Base-by-base conservation (phyloP, 2,113 vertebrate genomes). In the Malurus cyaneus region DNA sequence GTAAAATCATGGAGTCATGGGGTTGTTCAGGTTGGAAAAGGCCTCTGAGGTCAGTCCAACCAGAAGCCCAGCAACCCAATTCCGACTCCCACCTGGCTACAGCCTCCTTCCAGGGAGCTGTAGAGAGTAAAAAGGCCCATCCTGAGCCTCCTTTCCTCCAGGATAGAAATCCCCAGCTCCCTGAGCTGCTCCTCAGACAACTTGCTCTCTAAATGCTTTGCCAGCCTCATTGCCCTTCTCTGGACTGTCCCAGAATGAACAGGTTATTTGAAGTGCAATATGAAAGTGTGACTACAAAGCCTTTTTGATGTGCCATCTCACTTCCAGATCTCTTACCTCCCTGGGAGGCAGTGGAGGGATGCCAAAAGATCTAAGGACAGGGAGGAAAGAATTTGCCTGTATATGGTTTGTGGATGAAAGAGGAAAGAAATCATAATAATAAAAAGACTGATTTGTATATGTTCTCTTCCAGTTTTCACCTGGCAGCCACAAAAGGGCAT, bases 401-500 rank as follows among this genome's bases (percentile, higher is more conserved):
- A 34, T 18, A 29, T 21, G 19, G 50, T 76, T 80, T 66, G 42
- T 88, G 56, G 88, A 74, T 74, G 60, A 88, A 80, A 59, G 47
- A 66, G 21, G 77, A 88, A 86, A 34, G 32, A 18, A 12, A 23
- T 32, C 25, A 83, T 73, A 91, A 19, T 85, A 71, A 80, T 59
- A n/a, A 64, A 46, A 89, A 64, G 84, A 86, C 13, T 97, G 72
- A 83, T 29, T 21, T 61, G 36, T 56, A 74, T 83, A 93, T 92
- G 25, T 8, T 94, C 56, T 97, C 73, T 97, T 96, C 69, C 93
- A 99, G 99, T 67, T 99, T 99, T 92, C 99, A 99, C 91, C 98
- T 99, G 87, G 99, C 99, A 66, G 99, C 99, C 44, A 95, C 96
- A 0, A 99, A 98, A 56, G 99, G 99, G 46, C 98, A 98, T 21